Evolutionary conservation across 1,140 invertebrate genomes (phyloP).

Genomic region (Lordiphosa stackelbergi): DNA sequence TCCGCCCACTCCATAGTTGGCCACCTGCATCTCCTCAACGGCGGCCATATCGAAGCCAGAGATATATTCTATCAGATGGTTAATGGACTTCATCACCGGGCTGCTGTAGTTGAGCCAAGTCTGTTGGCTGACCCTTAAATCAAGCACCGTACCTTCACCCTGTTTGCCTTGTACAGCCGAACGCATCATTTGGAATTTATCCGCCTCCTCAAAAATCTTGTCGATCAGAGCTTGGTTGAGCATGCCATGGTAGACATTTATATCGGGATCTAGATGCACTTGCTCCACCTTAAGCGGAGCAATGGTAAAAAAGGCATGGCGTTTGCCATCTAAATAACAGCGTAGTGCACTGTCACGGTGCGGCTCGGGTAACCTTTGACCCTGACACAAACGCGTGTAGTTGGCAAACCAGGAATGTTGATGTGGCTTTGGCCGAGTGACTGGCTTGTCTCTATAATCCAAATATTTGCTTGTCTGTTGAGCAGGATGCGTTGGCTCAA

Average conservation of each 20-base stretch:
- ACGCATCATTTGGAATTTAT: slow-evolving; percentile 84
- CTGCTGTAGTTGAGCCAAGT: slow-evolving; percentile 93
- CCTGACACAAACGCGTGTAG: slow-evolving; percentile 54
- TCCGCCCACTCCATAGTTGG: slow-evolving; percentile 85
- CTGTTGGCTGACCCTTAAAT: slow-evolving; percentile 97
- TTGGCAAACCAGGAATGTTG: slow-evolving; percentile 26
- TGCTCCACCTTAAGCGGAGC: slow-evolving; percentile 95
- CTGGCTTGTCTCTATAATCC: slow-evolving; percentile 8
- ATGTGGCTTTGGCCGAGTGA: neutral
- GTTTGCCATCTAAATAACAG: slow-evolving; percentile 86
- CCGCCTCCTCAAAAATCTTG: slow-evolving; percentile 85
- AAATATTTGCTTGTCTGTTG: slow-evolving; percentile 31
- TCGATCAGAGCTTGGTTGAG: slow-evolving; percentile 92
- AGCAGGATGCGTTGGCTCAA: slow-evolving; percentile 10
- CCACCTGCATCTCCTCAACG: slow-evolving; percentile 81
- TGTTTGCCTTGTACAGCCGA: slow-evolving; percentile 88
- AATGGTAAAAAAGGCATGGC: slow-evolving; percentile 86
- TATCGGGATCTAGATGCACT: slow-evolving; percentile 87
- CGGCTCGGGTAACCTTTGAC: slow-evolving; percentile 20
- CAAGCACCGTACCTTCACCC: slow-evolving; percentile 82
- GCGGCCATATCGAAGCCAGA: slow-evolving; percentile 87
- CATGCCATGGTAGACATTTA: slow-evolving; percentile 92
- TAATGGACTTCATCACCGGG: slow-evolving; percentile 86
- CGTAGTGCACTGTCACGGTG: slow-evolving; percentile 75
- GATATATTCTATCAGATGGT: slow-evolving; percentile 84